Evolutionary conservation across 30 jellyfish, hydroid and myxozoan species (phyloP).

Genomic region (Aurelia sp.): DNA sequence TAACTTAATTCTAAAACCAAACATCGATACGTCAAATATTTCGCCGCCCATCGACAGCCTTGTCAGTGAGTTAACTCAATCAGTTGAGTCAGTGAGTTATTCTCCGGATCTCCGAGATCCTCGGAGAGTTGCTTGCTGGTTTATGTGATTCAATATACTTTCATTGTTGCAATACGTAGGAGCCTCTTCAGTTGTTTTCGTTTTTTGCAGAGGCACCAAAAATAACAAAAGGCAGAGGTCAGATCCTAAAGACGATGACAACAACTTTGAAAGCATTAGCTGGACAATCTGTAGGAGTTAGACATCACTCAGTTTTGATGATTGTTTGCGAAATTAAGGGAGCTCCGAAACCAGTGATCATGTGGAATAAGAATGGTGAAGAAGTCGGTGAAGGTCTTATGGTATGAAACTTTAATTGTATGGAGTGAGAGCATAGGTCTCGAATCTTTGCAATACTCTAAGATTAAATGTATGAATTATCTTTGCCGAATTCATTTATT

Average conservation of each 20-base stretch:
- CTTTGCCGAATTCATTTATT: too few relatives aligned
- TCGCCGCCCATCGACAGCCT: too few relatives aligned
- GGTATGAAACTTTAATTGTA: constrained; percentile 18
- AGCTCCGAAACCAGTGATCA: constrained; percentile 70
- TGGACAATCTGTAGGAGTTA: constrained; percentile 49
- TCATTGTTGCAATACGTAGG: not conserved
- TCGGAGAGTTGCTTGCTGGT: too few relatives aligned
- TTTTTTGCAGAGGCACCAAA: constrained; percentile 57
- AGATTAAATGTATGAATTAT: too few relatives aligned
- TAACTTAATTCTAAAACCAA: too few relatives aligned
- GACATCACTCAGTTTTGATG: constrained; percentile 56
- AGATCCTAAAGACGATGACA: constrained; percentile 11
- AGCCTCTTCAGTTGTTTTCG: not conserved
- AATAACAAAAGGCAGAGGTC: constrained; percentile 39
- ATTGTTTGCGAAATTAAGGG: constrained; percentile 80
- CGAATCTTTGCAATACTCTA: too few relatives aligned
- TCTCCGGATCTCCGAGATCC: too few relatives aligned
- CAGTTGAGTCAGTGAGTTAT: too few relatives aligned
- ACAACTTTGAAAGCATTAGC: constrained; percentile 53
- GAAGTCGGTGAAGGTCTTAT: constrained; percentile 41
- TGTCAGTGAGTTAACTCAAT: too few relatives aligned
- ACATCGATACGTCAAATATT: too few relatives aligned
- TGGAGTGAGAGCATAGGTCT: too few relatives aligned
- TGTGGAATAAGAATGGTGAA: constrained; percentile 77
- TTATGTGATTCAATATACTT: too few relatives aligned